These are phyloP conservation scores for Maconellicoccus hirsutus DNA, from an alignment of 1,140 invertebrate species.

Conservation along the genomic window DNA sequence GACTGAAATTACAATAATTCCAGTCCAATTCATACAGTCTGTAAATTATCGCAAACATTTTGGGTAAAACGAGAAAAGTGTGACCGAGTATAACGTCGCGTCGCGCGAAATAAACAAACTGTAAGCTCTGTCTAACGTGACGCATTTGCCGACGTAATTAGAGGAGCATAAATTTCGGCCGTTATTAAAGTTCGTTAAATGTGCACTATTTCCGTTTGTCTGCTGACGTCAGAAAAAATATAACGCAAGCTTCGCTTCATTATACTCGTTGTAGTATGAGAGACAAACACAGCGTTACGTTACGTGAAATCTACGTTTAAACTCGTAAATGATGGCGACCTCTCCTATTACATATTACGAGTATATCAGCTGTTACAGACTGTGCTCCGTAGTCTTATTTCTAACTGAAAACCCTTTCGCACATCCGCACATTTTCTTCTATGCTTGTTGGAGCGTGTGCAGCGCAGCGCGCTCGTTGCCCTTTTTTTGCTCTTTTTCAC, in stretches of 20 bases:
- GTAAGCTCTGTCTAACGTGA: not conserved
- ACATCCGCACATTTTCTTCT: not conserved
- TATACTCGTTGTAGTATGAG: no score
- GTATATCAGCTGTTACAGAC: not conserved
- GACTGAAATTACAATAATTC: slow-evolving; percentile 9
- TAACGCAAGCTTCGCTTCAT: not conserved
- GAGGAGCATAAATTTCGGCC: slow-evolving; percentile 6
- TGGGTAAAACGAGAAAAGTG: not conserved
- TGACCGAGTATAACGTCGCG: not conserved
- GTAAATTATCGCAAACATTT: not conserved
- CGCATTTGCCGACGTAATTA: slow-evolving; percentile 2
- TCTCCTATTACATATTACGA: no score
- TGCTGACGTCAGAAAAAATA: not conserved
- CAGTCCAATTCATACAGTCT: not conserved
- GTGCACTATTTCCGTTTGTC: slow-evolving; percentile 1
- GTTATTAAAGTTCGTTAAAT: not conserved
- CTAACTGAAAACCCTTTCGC: not conserved
- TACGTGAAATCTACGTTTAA: not conserved
- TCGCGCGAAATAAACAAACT: no score
- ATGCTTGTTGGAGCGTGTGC: not conserved
- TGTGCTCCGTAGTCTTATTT: not conserved
- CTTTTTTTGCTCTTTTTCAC: slow-evolving; percentile 13
- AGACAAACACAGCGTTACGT: not conserved
- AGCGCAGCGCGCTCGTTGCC: not conserved
- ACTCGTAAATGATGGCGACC: not conserved